phyloP scores from a whole-genome alignment of 2,797 vertebrate genomes.

The Rhincodon typus region DNA sequence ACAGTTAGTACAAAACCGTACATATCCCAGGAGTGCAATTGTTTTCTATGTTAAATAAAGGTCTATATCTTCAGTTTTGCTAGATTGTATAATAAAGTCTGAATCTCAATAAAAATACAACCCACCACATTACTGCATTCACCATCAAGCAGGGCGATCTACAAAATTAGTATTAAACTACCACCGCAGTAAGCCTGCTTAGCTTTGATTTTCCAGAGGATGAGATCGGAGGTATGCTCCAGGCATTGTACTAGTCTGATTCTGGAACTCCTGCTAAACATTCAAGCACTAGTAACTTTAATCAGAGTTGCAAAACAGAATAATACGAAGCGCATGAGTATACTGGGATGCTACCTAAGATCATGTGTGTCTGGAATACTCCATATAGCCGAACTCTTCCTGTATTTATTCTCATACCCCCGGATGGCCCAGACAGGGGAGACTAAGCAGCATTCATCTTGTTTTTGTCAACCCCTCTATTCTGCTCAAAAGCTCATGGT shows the following conservation, averaged over 20 bases:
- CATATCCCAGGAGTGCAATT: background rate
- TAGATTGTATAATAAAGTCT: background rate
- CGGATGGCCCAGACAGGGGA: background rate
- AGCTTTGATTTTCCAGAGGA: background rate
- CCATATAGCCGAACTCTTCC: background rate
- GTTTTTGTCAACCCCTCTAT: background rate
- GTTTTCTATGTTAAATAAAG: background rate
- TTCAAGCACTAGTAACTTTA: background rate
- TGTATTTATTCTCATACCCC: background rate
- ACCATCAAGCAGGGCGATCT: background rate
- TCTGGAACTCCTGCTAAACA: background rate
- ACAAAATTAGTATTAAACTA: background rate
- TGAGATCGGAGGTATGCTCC: conserved; percentile 12
- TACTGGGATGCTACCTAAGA: background rate
- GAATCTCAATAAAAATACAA: background rate
- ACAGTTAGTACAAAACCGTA: background rate
- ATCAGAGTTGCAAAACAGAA: background rate
- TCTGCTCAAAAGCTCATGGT: background rate
- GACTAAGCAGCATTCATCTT: background rate
- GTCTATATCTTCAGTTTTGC: background rate
- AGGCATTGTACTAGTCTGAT: background rate
- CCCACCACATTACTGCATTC: background rate
- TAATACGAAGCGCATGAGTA: background rate
- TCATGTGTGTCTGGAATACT: background rate
- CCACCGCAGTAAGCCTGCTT: background rate